Percentiles rank a stretch among this genome's conserved stretches.
These are phyloP conservation scores for Cepaea nemoralis DNA, from an alignment of 1,140 invertebrate species.

Conservation along the genomic window DNA sequence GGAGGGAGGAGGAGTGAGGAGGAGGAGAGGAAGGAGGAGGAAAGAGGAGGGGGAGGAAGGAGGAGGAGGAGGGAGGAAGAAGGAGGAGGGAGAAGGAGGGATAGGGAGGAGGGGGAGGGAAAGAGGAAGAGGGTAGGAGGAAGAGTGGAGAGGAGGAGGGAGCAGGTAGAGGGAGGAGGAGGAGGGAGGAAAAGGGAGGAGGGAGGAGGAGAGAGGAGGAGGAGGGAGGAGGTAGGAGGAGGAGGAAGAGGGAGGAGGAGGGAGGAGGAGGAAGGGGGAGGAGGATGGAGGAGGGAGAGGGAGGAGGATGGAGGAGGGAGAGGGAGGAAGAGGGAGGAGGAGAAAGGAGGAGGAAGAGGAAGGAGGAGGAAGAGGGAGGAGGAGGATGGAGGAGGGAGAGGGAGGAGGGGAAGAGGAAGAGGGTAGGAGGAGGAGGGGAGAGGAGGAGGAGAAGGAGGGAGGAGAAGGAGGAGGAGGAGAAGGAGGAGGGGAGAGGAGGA, in stretches of 20 bases:
- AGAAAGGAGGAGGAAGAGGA: slow-evolving; percentile 2
- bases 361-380: too few species aligned
- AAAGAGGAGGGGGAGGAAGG: background rate
- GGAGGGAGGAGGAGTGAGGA: too few species aligned
- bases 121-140: too few species aligned
- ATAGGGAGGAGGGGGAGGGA: too few species aligned
- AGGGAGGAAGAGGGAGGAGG: background rate
- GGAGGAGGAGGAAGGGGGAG: slow-evolving; percentile 20
- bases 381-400: too few species aligned
- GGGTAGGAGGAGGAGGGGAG: too few species aligned
- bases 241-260: background rate
- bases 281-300: too few species aligned
- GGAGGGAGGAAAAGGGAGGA: background rate
- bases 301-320: too few species aligned
- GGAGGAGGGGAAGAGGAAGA: too few species aligned
- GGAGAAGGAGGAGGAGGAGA: slow-evolving; percentile 1
- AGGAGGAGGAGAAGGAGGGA: background rate
- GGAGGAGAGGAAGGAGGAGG: slow-evolving; percentile 8
- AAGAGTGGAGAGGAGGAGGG: too few species aligned
- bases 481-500: background rate
- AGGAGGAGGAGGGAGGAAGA: background rate
- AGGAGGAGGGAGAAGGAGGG: background rate
- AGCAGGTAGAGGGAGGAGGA: too few species aligned
- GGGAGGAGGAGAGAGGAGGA: background rate
- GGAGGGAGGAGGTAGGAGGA: too few species aligned